Base-by-base conservation (phyloP, 2,797 vertebrate species). In the Chiroxiphia lanceolata region DNA sequence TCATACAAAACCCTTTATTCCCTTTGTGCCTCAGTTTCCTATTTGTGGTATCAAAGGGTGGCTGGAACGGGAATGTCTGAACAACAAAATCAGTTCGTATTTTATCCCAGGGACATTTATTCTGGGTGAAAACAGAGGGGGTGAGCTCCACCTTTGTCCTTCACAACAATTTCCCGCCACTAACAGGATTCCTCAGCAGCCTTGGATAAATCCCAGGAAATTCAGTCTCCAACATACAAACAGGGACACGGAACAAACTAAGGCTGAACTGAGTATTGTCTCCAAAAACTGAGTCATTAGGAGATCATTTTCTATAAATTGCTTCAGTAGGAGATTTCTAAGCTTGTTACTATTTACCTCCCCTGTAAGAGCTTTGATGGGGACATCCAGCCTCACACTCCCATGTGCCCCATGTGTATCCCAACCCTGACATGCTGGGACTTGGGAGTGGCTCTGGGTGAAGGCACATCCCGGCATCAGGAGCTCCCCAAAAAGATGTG, bases 361-460 rank as follows among this genome's bases (percentile, higher is more conserved):
- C 65, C 26, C 17, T 75, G 64, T 31, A 53, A 48, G 22, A 4
- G 36, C 67, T 59, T 22, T 1, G 0, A 1, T 13, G 34, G 76
- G 63, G 36, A 51, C 69, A 36, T 44, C 65, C 20, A 2, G 60
- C 63, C 81, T 48, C 51, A 9, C 0, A 3, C 3, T 93, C 69
- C 88, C 51, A 31, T 31, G 29, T 15, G 36, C 27, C 65, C 33
- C 5, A 2, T 3, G 2, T 3, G 13, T 7, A 54, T 18, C 86
- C 4, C 1, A 53, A 9, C 22, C n/a, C 15, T 2, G 9, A 38
- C 2, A 3, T 3, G 14, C 64, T 59, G 83, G 83, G 72, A 65
- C 4, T 1, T 0, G 1, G 78, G 53, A 44, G 71, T 0, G 8
- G 81, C 77, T 69, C 45, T 2, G 14, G 72, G 33, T 3, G 4